A percentile compares a stretch with the other conserved stretches of the same genome.
These are phyloP conservation scores for Amphimallon solstitiale DNA, from an alignment of 2,888 invertebrate genomes.

Conservation along the genomic window DNA sequence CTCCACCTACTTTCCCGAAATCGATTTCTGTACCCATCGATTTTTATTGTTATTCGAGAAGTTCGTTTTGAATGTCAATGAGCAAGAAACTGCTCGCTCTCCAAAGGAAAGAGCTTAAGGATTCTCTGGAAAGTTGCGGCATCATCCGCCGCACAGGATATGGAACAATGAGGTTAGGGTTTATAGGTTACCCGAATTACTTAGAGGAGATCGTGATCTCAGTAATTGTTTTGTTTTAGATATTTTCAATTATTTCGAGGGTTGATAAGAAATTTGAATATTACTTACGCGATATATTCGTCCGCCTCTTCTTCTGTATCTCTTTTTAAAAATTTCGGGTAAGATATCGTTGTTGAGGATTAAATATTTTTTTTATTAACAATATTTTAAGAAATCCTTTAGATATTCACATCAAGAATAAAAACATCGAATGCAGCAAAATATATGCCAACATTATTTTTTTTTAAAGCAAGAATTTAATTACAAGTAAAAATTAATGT, in stretches of 20 bases:
- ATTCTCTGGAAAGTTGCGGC: conserved; percentile 19
- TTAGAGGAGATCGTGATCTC: conserved; percentile 26
- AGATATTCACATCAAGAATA: too few species aligned
- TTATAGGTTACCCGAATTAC: conserved; percentile 8
- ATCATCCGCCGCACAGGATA: conserved; percentile 14
- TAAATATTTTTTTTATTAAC: too few species aligned
- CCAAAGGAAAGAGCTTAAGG: conserved; percentile 31
- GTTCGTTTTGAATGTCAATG: conserved; percentile 58
- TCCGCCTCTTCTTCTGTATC: too few species aligned
- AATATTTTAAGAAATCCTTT: too few species aligned
- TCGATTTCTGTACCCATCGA: conserved; percentile 57
- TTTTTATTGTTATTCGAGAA: conserved; percentile 58
- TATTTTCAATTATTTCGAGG: conserved; percentile 31
- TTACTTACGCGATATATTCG: too few species aligned
- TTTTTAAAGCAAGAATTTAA: too few species aligned
- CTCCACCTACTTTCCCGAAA: conserved; percentile 40
- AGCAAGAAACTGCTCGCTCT: conserved; percentile 22
- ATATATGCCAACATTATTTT: too few species aligned
- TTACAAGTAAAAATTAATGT: too few species aligned
- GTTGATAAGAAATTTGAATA: neutral
- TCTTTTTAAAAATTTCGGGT: too few species aligned
- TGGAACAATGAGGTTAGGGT: conserved; percentile 10
- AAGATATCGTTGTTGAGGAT: too few species aligned
- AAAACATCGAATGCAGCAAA: too few species aligned
- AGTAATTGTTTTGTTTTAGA: conserved; percentile 33